These are phyloP conservation scores for Muraenolepis orangiensis DNA, from an alignment of 2,797 vertebrate genomes.

Conservation along the genomic window DNA sequence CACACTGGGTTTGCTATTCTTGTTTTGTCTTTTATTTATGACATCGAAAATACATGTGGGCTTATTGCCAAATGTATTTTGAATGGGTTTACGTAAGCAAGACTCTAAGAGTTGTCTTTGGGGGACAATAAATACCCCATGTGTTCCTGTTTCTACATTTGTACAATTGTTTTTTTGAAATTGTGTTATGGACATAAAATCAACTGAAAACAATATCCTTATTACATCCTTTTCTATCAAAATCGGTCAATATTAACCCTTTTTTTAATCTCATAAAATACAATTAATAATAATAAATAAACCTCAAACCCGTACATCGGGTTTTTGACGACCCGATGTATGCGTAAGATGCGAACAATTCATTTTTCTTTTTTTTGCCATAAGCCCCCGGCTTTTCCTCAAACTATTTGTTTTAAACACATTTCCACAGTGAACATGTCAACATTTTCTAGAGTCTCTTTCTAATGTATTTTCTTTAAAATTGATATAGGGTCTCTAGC, in stretches of 20 bases:
- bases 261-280: slow-evolving; percentile 33
- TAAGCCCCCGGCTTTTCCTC: too few species aligned
- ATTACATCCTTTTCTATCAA: background rate
- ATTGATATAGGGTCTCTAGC: too few species aligned
- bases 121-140: slow-evolving; percentile 18
- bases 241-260: slow-evolving; percentile 14
- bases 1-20: slow-evolving; percentile 21
- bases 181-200: background rate
- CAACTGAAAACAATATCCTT: background rate
- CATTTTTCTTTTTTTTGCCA: too few species aligned
- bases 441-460: too few species aligned
- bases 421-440: too few species aligned
- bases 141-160: slow-evolving; percentile 31
- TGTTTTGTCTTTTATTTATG: slow-evolving; percentile 3
- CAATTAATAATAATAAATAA: too few species aligned
- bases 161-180: slow-evolving; percentile 4
- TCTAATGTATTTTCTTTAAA: too few species aligned
- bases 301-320: too few species aligned
- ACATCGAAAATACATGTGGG: background rate
- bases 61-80: slow-evolving; percentile 30
- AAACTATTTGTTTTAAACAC: too few species aligned
- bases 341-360: too few species aligned
- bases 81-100: background rate
- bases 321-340: too few species aligned
- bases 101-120: slow-evolving; percentile 4